These are phyloP conservation scores for Apostichopus leukothele DNA, from an alignment of 53 echinoderm and acorn worm genomes.

Conservation along the genomic window DNA sequence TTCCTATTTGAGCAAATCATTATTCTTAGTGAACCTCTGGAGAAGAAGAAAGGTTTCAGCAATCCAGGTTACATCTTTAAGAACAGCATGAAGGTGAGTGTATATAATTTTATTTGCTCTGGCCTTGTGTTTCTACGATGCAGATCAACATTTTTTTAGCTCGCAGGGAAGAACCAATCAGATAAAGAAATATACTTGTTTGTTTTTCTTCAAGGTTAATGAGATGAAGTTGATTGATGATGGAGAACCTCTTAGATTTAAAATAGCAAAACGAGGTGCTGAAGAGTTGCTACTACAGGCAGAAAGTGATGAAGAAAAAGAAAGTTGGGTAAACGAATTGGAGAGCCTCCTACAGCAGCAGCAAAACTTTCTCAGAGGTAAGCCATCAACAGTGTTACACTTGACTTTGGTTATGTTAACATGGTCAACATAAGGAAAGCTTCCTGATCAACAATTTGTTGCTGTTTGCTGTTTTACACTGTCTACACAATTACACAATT, in stretches of 20 bases:
- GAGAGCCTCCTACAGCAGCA: slow-evolving; percentile 77
- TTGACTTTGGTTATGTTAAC: too few species aligned
- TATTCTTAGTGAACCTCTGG: slow-evolving; percentile 92
- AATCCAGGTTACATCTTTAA: slow-evolving; percentile 97
- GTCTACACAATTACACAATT: too few species aligned
- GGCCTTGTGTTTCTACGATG: too few species aligned
- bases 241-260: slow-evolving; percentile 89
- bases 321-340: slow-evolving; percentile 79
- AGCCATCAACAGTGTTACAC: too few species aligned
- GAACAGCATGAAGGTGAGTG: slow-evolving; percentile 83
- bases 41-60: slow-evolving; percentile 97
- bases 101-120: too few species aligned
- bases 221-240: slow-evolving; percentile 84
- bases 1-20: slow-evolving; percentile 99
- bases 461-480: neutral
- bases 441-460: neutral
- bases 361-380: slow-evolving; percentile 92
- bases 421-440: too few species aligned
- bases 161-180: too few species aligned
- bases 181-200: neutral
- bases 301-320: slow-evolving; percentile 70
- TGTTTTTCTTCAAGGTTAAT: slow-evolving; percentile 71
- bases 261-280: slow-evolving; percentile 65
- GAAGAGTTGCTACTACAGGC: slow-evolving; percentile 84
- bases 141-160: too few species aligned